phyloP scores from a whole-genome alignment of 2,797 vertebrate genomes.

The Odontamblyopus rebecca region DNA sequence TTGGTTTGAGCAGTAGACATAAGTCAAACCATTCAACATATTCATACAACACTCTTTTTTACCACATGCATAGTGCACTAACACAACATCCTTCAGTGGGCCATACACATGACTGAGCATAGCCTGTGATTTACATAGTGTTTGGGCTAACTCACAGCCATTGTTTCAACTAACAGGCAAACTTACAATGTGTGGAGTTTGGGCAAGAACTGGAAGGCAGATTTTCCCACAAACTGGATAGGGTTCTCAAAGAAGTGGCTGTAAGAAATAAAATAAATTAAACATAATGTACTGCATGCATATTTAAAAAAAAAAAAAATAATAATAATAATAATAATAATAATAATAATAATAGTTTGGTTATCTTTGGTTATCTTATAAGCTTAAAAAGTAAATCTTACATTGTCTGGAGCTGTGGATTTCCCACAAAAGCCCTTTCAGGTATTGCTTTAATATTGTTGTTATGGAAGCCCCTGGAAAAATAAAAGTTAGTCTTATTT shows the following conservation, averaged over 20 bases:
- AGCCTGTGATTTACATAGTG: conserved; percentile 69
- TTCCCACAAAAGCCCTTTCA: conserved; percentile 91
- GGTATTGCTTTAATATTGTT: conserved; percentile 96
- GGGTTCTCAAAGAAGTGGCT: conserved; percentile 96
- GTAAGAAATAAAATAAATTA: conserved; percentile 29
- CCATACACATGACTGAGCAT: conserved; percentile 67
- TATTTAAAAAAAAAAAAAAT: not conserved
- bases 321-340: too few species aligned
- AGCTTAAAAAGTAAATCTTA: conserved; percentile 45
- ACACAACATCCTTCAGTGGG: conserved; percentile 74
- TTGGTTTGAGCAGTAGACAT: conserved; percentile 69
- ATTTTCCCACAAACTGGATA: conserved; percentile 93
- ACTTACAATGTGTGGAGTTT: conserved; percentile 96
- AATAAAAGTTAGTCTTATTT: conserved; percentile 41
- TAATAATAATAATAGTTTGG: too few species aligned
- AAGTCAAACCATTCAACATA: conserved; percentile 74
- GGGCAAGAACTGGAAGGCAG: conserved; percentile 92
- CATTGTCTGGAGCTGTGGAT: conserved; percentile 94
- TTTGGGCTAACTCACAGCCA: conserved; percentile 63
- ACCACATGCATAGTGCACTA: conserved; percentile 64
- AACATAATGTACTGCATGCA: not conserved
- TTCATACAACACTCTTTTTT: conserved; percentile 68
- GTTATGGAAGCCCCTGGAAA: conserved; percentile 92
- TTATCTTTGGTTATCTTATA: not conserved
- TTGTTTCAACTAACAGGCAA: conserved; percentile 55